Evolutionary conservation across 2,888 invertebrate species (phyloP), one percentile per base, ranked within the genome.

Genomic region (Seira sanloemensis): DNA sequence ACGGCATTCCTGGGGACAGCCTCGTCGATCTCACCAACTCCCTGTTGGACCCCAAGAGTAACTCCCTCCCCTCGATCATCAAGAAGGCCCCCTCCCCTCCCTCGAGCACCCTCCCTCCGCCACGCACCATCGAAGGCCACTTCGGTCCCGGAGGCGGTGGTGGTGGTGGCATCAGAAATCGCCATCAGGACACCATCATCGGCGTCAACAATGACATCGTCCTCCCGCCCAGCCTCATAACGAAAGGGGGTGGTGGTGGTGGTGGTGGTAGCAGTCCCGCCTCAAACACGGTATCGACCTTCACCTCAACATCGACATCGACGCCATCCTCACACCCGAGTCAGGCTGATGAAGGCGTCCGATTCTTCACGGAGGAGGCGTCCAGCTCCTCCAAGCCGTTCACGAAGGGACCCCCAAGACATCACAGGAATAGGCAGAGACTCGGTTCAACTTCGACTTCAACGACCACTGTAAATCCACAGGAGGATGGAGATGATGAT

Each of bases 341-440:
- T 58, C 66, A 50, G 21, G 75, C 71, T 46, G 85, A 81, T 23
- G 82, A 78, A 19, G 46, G 78, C 0, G 82, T 85, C 16, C 72
- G 78, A 21, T 81, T 78, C 18, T 85, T 85, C 50, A 82, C 85
- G 0, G 85, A 82, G 19, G 81, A 78, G 71, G 71, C 79, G n/a
- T 73, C 58, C 27, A 85, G 62, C 4, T 78, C 81, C 1, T 4
- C 66, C 16, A 69, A 46, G 62, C 26, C 75, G 12, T 69, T 24
- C 46, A 78, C 78, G 1, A 81, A 78, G 69, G n/a, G 16, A 27
- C 76, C 78, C 19, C 66, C 77, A 66, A 81, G 67, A 26, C 71
- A 69, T 37, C 84, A 82, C 50, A 58, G 84, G 25, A 83, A 87
- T 79, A 78, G 86, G n/a, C 72, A 88, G 58, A 81, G 87, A n/a